Percentiles rank a stretch among this genome's conserved stretches.
Conservation (phyloP, 2,113 vertebrate species). For the Trichechus manatus region DNA sequence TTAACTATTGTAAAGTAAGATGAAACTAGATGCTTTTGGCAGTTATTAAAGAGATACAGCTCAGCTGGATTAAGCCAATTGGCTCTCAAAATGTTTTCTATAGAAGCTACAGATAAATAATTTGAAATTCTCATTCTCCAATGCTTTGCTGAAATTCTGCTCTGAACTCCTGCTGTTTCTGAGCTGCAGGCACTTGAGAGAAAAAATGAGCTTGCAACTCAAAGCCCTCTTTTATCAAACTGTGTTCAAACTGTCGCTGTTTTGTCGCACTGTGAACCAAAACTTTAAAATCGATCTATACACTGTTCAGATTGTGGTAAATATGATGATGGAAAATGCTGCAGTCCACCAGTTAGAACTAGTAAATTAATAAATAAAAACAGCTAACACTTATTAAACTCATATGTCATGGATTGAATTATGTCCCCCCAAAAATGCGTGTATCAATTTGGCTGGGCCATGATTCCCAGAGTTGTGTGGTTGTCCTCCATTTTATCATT, state of each 20-base stretch:
- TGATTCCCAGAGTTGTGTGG: too few species aligned
- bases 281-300: slow-evolving; percentile 67
- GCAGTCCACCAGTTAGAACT: not conserved
- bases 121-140: slow-evolving; percentile 66
- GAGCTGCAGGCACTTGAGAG: slow-evolving; percentile 69
- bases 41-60: not conserved
- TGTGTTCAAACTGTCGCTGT: slow-evolving; percentile 72
- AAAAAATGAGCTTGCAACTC: slow-evolving; percentile 69
- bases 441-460: too few species aligned
- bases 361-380: slow-evolving; percentile 42
- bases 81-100: slow-evolving; percentile 48
- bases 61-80: slow-evolving; percentile 13
- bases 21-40: slow-evolving; percentile 25
- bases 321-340: not conserved
- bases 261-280: slow-evolving; percentile 68
- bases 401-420: too few species aligned
- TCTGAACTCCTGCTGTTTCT: slow-evolving; percentile 51
- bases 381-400: not conserved
- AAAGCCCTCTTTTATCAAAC: slow-evolving; percentile 73
- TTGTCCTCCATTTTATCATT: too few species aligned
- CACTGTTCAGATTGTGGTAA: slow-evolving; percentile 42
- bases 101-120: slow-evolving; percentile 43
- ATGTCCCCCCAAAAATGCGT: too few species aligned
- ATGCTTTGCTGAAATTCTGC: slow-evolving; percentile 36
- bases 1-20: not conserved